These are phyloP conservation scores for Lissocephala sabroskyi DNA, from an alignment of 2,888 invertebrate species.

Conservation along the genomic window DNA sequence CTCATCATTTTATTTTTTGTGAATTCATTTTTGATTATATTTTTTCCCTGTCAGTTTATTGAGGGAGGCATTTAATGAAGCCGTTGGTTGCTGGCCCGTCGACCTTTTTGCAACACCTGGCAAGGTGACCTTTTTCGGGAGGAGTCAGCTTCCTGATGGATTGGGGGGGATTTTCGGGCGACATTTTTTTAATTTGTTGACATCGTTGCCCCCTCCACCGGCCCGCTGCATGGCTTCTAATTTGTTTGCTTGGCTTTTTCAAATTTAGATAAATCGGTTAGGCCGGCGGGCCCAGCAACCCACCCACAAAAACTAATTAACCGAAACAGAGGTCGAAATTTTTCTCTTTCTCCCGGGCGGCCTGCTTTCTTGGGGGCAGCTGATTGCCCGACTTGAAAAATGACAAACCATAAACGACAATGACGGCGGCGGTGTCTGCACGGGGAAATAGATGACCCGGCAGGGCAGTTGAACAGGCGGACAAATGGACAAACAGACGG, in stretches of 20 bases:
- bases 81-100: slow-evolving; percentile 26
- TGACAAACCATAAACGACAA: slow-evolving; percentile 10
- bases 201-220: slow-evolving; percentile 13
- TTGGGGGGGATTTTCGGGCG: slow-evolving; percentile 8
- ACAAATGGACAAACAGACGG: no score
- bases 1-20: slow-evolving; percentile 11
- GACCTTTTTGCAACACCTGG: slow-evolving; percentile 29
- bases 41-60: no score
- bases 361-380: not conserved
- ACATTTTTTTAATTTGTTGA: slow-evolving; percentile 49
- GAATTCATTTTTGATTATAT: slow-evolving; percentile 7
- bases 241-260: slow-evolving; percentile 38
- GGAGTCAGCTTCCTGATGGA: not conserved
- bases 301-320: slow-evolving; percentile 37
- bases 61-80: no score
- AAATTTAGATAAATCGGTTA: slow-evolving; percentile 49
- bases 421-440: not conserved
- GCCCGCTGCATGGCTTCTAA: slow-evolving; percentile 16
- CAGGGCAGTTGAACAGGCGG: no score
- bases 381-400: slow-evolving; percentile 13
- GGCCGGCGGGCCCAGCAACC: no score
- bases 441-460: slow-evolving; percentile 5
- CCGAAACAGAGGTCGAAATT: slow-evolving; percentile 4
- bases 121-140: slow-evolving; percentile 16
- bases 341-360: not conserved